Evolutionary conservation across 1,140 invertebrate genomes (phyloP).

Genomic region (Drosophila bifasciata): DNA sequence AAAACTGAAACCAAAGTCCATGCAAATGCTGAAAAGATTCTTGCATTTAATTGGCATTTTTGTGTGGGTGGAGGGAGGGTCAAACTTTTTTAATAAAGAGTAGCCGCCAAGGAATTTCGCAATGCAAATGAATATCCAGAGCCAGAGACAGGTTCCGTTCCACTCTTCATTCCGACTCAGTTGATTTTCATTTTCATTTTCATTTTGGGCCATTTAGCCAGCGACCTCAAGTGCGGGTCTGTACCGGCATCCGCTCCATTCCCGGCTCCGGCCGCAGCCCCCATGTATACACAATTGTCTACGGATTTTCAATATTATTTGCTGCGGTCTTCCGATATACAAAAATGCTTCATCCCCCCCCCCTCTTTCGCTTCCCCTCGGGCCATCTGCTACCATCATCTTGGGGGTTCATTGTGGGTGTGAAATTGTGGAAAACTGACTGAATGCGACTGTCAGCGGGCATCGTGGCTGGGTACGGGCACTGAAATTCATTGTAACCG

Average conservation of each 20-base stretch:
- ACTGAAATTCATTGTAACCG: slow-evolving; percentile 67
- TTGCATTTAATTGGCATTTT: slow-evolving; percentile 66
- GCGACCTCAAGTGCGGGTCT: slow-evolving; percentile 70
- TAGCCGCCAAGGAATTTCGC: slow-evolving; percentile 15
- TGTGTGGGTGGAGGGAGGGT: slow-evolving; percentile 1
- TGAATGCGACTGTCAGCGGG: slow-evolving; percentile 40
- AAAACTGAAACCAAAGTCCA: slow-evolving; percentile 17
- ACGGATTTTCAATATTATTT: slow-evolving; percentile 82
- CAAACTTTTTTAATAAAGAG: slow-evolving; percentile 77
- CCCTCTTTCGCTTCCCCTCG: not conserved
- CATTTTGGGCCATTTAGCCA: slow-evolving; percentile 59
- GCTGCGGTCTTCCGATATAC: slow-evolving; percentile 66
- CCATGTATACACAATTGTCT: slow-evolving; percentile 73
- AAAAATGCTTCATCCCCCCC: slow-evolving; percentile 12
- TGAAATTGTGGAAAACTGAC: slow-evolving; percentile 51
- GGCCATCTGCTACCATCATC: slow-evolving; percentile 56
- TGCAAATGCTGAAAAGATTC: slow-evolving; percentile 44
- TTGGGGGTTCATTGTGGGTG: slow-evolving; percentile 65
- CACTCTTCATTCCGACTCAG: slow-evolving; percentile 58
- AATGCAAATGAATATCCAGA: slow-evolving; percentile 61
- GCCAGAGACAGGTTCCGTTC: slow-evolving; percentile 57
- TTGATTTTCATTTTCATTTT: slow-evolving; percentile 81
- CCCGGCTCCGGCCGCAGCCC: slow-evolving; percentile 25
- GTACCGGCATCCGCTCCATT: slow-evolving; percentile 41
- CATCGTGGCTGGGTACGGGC: no score